A percentile compares a stretch with the other conserved stretches of the same genome.
phyloP scores from a whole-genome alignment of 2,113 vertebrate genomes.

The Ariopsis seemanni region DNA sequence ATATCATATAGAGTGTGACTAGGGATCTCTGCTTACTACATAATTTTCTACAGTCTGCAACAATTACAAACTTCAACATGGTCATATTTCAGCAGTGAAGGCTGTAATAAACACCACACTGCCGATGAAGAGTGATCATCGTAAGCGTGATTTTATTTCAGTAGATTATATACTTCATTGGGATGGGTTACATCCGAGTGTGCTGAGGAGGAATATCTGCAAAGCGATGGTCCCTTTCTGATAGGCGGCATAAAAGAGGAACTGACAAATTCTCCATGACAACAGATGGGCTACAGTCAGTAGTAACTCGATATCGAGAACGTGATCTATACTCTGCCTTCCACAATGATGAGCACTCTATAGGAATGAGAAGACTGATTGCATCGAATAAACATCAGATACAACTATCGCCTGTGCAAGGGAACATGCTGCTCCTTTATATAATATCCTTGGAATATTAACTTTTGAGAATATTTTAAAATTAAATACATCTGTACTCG shows the following conservation, averaged over 20 bases:
- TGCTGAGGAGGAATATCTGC: not conserved
- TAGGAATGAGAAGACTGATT: not conserved
- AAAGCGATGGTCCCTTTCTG: not conserved
- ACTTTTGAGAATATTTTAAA: too few species aligned
- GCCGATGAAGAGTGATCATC: constrained; percentile 21
- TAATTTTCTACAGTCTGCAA: constrained; percentile 35
- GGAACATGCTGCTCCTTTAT: too few species aligned
- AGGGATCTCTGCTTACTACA: constrained; percentile 23
- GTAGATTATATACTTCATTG: constrained; percentile 24
- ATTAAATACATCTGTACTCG: too few species aligned
- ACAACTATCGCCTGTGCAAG: not conserved
- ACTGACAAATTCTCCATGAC: not conserved
- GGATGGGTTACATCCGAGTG: constrained; percentile 2
- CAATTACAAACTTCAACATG: constrained; percentile 30
- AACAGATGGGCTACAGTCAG: not conserved
- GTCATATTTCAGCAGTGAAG: constrained; percentile 29
- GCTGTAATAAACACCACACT: constrained; percentile 28
- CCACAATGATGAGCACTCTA: not conserved
- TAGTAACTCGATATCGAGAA: not conserved
- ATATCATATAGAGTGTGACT: constrained; percentile 17
- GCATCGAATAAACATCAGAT: not conserved
- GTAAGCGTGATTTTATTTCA: constrained; percentile 15
- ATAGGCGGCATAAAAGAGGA: not conserved
- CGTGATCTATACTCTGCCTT: not conserved
- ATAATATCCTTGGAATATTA: too few species aligned